Percentiles rank a stretch among this genome's conserved stretches.
phyloP scores from a whole-genome alignment of 2,797 vertebrate genomes.

The Epinephelus malabaricus region DNA sequence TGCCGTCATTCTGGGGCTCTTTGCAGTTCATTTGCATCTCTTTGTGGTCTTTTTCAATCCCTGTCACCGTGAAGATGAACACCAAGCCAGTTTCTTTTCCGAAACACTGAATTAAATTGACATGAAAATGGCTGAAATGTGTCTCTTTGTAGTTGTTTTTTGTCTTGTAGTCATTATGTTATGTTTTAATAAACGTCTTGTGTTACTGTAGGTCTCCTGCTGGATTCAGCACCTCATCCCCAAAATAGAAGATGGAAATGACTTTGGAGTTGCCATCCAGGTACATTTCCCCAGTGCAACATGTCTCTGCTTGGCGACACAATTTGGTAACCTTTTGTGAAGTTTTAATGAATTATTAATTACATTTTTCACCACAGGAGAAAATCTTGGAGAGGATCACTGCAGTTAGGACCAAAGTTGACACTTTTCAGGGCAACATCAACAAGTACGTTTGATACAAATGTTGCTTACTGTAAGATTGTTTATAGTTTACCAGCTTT shows the following conservation, averaged over 20 bases:
- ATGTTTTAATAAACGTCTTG: too few relatives aligned
- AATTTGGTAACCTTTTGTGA: rapidly evolving
- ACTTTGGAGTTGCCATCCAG: constrained; percentile 95
- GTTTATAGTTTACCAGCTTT: not conserved
- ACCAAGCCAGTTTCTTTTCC: not conserved
- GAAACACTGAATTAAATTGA: not conserved
- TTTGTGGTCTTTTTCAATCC: constrained; percentile 16
- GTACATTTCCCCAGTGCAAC: constrained; percentile 66
- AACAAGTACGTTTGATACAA: constrained; percentile 86
- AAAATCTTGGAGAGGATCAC: constrained; percentile 92
- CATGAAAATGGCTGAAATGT: not conserved
- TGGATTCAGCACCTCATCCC: constrained; percentile 94
- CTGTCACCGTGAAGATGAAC: constrained; percentile 65
- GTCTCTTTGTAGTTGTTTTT: too few relatives aligned
- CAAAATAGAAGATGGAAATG: constrained; percentile 95
- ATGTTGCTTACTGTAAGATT: not conserved
- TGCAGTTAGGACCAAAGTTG: constrained; percentile 92
- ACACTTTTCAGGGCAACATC: constrained; percentile 90
- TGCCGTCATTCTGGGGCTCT: too few relatives aligned
- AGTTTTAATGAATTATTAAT: not conserved
- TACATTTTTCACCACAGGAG: constrained; percentile 79
- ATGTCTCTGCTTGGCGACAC: not conserved
- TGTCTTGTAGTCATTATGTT: too few relatives aligned
- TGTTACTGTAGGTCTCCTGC: constrained; percentile 73
- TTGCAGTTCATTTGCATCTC: too few relatives aligned